A percentile compares a stretch with the other conserved stretches of the same genome.
phyloP scores from a whole-genome alignment of 2,888 invertebrate species.

The Eupithecia subfuscata region DNA sequence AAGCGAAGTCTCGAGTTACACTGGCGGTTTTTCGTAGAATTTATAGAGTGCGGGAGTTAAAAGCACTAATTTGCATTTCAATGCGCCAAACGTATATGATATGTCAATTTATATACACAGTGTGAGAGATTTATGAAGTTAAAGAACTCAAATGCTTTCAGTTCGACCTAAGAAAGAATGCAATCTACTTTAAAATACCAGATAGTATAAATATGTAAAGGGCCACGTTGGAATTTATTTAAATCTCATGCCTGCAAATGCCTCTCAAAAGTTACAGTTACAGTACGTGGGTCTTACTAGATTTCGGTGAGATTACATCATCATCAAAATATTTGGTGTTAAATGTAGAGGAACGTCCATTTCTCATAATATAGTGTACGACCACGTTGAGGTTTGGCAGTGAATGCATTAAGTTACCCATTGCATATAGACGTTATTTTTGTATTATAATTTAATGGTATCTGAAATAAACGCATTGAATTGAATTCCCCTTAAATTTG shows the following conservation, averaged over 20 bases:
- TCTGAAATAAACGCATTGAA: too few relatives aligned
- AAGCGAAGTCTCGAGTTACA: neutral
- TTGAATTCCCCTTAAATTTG: too few relatives aligned
- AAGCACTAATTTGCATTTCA: neutral
- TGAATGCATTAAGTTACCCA: too few relatives aligned
- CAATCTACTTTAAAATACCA: neutral
- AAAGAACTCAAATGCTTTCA: slow-evolving; percentile 3
- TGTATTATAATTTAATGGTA: too few relatives aligned
- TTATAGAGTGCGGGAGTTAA: neutral
- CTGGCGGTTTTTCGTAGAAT: neutral
- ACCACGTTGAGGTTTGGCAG: too few relatives aligned
- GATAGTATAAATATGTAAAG: neutral
- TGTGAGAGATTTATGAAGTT: neutral
- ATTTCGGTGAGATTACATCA: neutral
- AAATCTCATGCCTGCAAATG: neutral
- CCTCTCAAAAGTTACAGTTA: neutral
- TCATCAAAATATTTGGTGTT: too few relatives aligned
- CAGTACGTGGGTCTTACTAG: neutral
- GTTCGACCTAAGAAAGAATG: neutral
- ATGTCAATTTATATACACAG: too few relatives aligned
- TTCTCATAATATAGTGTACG: neutral
- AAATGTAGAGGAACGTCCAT: too few relatives aligned
- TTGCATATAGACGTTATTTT: too few relatives aligned
- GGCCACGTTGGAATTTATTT: neutral
- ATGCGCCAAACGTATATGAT: slow-evolving; percentile 4